These are phyloP conservation scores for Pycnomerus fuliginosus DNA, from an alignment of 2,888 invertebrate genomes.

Conservation along the genomic window DNA sequence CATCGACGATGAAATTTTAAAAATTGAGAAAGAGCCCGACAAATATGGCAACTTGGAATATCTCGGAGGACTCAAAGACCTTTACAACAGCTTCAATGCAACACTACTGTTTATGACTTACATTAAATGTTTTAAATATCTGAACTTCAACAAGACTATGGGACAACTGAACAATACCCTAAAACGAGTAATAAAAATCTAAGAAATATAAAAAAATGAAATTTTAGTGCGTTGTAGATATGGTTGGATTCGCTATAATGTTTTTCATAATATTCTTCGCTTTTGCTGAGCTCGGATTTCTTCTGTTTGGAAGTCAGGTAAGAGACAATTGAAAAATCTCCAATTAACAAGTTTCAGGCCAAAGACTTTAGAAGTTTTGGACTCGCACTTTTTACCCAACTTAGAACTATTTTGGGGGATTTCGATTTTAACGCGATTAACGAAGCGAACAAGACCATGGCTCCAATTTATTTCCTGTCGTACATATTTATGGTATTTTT, in stretches of 20 bases:
- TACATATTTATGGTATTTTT: slow-evolving; percentile 80
- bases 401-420: slow-evolving; percentile 74
- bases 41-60: slow-evolving; percentile 62
- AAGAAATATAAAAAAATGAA: too few species aligned
- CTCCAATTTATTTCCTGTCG: slow-evolving; percentile 72
- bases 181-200: slow-evolving; percentile 58
- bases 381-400: slow-evolving; percentile 64
- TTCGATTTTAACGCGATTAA: slow-evolving; percentile 71
- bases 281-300: slow-evolving; percentile 71
- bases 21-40: slow-evolving; percentile 36
- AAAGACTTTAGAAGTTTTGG: slow-evolving; percentile 54
- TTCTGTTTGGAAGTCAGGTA: slow-evolving; percentile 69
- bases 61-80: slow-evolving; percentile 59
- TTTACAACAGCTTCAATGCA: slow-evolving; percentile 62
- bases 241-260: slow-evolving; percentile 73
- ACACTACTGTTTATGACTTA: slow-evolving; percentile 67
- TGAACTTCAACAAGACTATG: slow-evolving; percentile 75
- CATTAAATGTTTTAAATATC: slow-evolving; percentile 76
- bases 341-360: slow-evolving; percentile 3
- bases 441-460: slow-evolving; percentile 65
- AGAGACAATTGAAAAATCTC: too few species aligned
- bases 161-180: slow-evolving; percentile 70
- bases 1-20: slow-evolving; percentile 5
- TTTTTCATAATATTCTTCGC: slow-evolving; percentile 76
- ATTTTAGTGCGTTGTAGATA: slow-evolving; percentile 64